A percentile compares a stretch with the other conserved stretches of the same genome.
These are phyloP conservation scores for Metridium senile DNA, from an alignment of 92 coral and sea anemone genomes.

Conservation along the genomic window DNA sequence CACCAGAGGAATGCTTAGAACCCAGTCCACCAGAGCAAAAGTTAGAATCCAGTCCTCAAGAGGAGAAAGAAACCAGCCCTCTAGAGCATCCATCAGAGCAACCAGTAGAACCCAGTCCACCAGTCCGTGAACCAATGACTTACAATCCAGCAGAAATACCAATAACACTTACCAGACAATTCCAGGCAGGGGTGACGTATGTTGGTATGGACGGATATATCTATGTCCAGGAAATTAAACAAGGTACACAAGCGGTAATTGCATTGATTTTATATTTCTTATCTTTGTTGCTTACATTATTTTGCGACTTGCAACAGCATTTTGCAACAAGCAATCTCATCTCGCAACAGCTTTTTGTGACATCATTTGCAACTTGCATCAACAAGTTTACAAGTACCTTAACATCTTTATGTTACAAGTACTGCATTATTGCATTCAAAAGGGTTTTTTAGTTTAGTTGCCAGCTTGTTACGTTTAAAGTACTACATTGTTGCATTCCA, in stretches of 20 bases:
- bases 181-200: constrained; percentile 82
- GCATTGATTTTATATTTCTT: neutral
- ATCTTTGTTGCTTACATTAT: too few species aligned
- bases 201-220: constrained; percentile 90
- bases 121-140: neutral
- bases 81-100: neutral
- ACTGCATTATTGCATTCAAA: too few species aligned
- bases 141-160: constrained; percentile 79
- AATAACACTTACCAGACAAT: constrained; percentile 31
- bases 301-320: too few species aligned
- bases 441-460: too few species aligned
- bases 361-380: too few species aligned
- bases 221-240: constrained; percentile 85
- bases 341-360: too few species aligned
- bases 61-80: neutral
- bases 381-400: too few species aligned
- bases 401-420: too few species aligned
- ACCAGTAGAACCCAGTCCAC: neutral
- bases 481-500: too few species aligned
- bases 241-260: constrained; percentile 29
- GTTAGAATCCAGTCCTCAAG: neutral
- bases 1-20: neutral
- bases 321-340: too few species aligned
- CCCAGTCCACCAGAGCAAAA: neutral
- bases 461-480: too few species aligned